Conservation (phyloP, 2,888 invertebrate species). For the Drosophila merina region DNA sequence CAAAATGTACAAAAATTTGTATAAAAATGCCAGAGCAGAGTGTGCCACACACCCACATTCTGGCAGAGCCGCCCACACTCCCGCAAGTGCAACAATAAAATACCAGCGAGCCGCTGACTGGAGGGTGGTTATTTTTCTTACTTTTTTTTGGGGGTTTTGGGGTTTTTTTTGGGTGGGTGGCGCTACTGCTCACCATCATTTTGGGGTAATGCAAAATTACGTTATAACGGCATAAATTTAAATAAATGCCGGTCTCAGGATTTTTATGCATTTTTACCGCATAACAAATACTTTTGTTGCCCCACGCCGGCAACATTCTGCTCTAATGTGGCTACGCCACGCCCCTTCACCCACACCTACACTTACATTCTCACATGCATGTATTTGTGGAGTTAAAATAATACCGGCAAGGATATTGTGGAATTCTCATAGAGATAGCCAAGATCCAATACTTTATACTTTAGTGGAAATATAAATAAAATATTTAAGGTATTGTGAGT, state of each 20-base stretch:
- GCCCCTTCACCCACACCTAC: constrained; percentile 32
- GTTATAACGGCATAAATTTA: constrained; percentile 84
- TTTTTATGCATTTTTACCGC: constrained; percentile 84
- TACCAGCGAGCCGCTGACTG: constrained; percentile 55
- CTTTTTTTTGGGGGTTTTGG: background rate
- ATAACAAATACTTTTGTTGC: constrained; percentile 81
- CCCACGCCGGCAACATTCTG: constrained; percentile 49
- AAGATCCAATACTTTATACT: no score
- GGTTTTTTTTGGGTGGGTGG: background rate
- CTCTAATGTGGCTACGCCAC: constrained; percentile 72
- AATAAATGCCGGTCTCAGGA: constrained; percentile 84
- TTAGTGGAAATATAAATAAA: background rate
- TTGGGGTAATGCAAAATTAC: constrained; percentile 82
- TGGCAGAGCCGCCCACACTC: constrained; percentile 33
- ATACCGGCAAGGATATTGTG: background rate
- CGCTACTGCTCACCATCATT: constrained; percentile 62
- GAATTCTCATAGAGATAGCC: background rate
- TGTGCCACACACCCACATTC: constrained; percentile 51
- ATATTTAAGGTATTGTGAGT: background rate
- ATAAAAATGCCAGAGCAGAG: constrained; percentile 69
- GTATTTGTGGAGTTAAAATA: background rate
- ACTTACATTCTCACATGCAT: constrained; percentile 1
- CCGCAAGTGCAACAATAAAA: constrained; percentile 63
- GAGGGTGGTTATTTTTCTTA: constrained; percentile 17
- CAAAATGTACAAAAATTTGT: constrained; percentile 56